Evolutionary conservation across 2,888 invertebrate species (phyloP).

Genomic region (Pristionchus exspectatus): DNA sequence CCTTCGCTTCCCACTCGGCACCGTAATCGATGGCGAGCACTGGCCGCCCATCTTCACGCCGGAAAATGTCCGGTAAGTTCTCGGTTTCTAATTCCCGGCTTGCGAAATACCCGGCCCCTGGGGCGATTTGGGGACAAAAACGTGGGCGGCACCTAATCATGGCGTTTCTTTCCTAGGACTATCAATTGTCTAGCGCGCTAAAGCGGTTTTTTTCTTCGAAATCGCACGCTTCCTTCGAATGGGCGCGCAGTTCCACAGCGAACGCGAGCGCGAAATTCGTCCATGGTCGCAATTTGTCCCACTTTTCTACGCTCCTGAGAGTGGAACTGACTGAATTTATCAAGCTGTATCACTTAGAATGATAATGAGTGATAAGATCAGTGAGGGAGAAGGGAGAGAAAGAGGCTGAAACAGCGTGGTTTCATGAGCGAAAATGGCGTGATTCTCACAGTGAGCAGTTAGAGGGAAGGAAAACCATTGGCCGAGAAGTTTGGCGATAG

Average conservation of each 20-base stretch:
- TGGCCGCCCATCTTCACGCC: slow-evolving; percentile 78
- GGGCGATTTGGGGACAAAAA: not conserved
- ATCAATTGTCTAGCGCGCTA: not conserved
- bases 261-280: not conserved
- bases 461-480: not conserved
- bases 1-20: slow-evolving; percentile 12
- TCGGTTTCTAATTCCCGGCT: not conserved
- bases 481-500: not conserved
- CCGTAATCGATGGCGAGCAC: slow-evolving; percentile 76
- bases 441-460: not conserved
- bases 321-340: not conserved
- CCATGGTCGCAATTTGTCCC: not conserved
- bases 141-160: not conserved
- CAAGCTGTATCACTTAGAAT: not conserved
- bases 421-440: not conserved
- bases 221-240: not conserved
- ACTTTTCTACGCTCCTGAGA: not conserved
- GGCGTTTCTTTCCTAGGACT: not conserved
- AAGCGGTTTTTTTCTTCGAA: not conserved
- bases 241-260: not conserved
- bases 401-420: not conserved
- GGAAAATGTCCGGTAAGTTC: slow-evolving; percentile 68
- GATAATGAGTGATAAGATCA: slow-evolving; percentile 18
- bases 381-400: not conserved
- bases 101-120: not conserved